Evolutionary conservation across 2,888 invertebrate species (phyloP).

Genomic region (Anoplius nigerrimus): DNA sequence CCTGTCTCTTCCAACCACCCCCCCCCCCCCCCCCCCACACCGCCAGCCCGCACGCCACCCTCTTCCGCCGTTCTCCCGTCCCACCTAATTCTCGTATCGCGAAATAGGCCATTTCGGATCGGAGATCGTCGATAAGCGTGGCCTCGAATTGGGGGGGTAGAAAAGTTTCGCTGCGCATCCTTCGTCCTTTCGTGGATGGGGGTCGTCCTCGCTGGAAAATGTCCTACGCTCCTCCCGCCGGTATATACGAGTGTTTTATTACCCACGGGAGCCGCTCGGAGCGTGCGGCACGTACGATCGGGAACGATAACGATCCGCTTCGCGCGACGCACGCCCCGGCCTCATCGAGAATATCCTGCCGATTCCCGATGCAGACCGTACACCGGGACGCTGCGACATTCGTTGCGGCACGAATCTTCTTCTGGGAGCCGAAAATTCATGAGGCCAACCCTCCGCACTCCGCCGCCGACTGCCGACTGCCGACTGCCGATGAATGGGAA

Average conservation of each 20-base stretch:
- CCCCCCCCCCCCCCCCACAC: neutral
- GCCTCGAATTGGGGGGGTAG: slow-evolving; percentile 21
- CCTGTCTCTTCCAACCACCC: no score
- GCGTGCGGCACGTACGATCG: slow-evolving; percentile 17
- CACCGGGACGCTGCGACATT: no score
- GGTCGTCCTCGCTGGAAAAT: slow-evolving; percentile 33
- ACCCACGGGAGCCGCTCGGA: slow-evolving; percentile 37
- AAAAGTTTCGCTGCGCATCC: slow-evolving; percentile 21
- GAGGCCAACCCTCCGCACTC: no score
- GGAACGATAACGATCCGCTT: slow-evolving; percentile 47
- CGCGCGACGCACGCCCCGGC: slow-evolving; percentile 16
- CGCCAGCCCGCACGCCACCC: no score
- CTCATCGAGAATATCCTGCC: neutral
- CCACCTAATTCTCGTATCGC: slow-evolving; percentile 46
- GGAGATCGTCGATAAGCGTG: slow-evolving; percentile 64
- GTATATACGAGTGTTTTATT: slow-evolving; percentile 57
- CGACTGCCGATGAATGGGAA: no score
- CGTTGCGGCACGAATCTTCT: no score
- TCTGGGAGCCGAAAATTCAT: no score
- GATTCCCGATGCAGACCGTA: no score
- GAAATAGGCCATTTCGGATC: slow-evolving; percentile 67
- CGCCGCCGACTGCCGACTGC: no score
- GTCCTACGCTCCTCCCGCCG: slow-evolving; percentile 21
- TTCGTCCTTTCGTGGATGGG: slow-evolving; percentile 26
- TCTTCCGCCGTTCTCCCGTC: no score